Base-by-base conservation (phyloP, 2,113 vertebrate species). In the Regulus satrapa region DNA sequence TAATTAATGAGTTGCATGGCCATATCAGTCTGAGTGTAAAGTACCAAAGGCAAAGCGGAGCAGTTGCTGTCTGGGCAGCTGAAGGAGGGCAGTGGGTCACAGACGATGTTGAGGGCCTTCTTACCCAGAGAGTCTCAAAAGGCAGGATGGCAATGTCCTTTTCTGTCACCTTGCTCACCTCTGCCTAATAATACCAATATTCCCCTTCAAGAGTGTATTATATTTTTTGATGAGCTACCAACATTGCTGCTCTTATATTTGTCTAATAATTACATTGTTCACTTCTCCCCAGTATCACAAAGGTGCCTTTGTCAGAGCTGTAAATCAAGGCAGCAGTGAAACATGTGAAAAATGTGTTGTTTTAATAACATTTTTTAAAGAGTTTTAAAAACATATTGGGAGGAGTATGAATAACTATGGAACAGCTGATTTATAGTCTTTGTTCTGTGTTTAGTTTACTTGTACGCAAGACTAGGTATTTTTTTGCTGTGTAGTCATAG, bases 1-100 rank as follows among this genome's bases (percentile, higher is more conserved):
- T 95, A 96, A 96, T 97, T 97, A 97, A 97, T 94, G 79, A 92
- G 89, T 97, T 97, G 96, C 62, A 21, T 75, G 75, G 48, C 0
- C 2, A 18, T 86, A 59, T 61, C 41, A 38, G 85, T 88, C 79
- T 10, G 7, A 77, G 41, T 7, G 26, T 78, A 29, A 71, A 86
- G 73, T 48, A 77, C 66, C 64, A 34, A 80, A 80, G 74, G 54
- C 91, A 68, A 92, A 88, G 89, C 76, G 77, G 43, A 91, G 75
- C 74, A 45, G 21, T 1, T 29, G 36, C 28, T 66, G 41, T 26
- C 64, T 69, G 68, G 55, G 67, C 69, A 38, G 67, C 55, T 3
- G 1, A 24, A 76, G 66, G 88, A 79, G 58, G 63, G 63, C 75
- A 64, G 62, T 25, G 64, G 73, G 69, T 80, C 78, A 51, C 31